Percentiles rank a stretch among this genome's conserved stretches.
Evolutionary conservation across 2,797 vertebrate genomes (phyloP).

Genomic region (Lepilemur ruficaudatus): DNA sequence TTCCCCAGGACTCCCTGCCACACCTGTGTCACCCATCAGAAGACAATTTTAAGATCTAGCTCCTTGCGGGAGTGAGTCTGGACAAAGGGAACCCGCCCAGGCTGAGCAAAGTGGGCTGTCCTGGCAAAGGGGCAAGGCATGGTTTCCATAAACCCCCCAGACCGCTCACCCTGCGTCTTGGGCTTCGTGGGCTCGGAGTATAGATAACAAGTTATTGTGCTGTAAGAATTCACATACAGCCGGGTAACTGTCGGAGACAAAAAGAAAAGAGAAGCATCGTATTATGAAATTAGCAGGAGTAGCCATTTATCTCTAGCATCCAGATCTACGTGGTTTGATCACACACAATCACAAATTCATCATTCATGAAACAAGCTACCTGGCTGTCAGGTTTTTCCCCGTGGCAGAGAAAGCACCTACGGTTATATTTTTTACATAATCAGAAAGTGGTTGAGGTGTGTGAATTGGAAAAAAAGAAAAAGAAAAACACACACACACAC

Average conservation of each 20-base stretch:
- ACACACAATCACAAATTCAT: background rate
- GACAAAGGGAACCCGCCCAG: background rate
- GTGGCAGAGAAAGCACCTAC: background rate
- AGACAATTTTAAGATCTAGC: background rate
- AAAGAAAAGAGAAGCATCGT: constrained; percentile 60
- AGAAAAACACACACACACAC: background rate
- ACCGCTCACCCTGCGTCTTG: constrained; percentile 96
- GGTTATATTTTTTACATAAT: background rate
- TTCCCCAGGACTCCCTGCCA: background rate
- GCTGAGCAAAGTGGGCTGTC: background rate
- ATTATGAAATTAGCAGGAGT: constrained; percentile 64
- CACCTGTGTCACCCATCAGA: background rate
- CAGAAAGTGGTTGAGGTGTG: background rate
- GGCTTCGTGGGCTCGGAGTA: constrained; percentile 98
- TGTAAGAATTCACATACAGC: constrained; percentile 99
- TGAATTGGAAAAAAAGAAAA: background rate
- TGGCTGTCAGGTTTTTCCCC: background rate
- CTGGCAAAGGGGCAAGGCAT: background rate
- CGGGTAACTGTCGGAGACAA: constrained; percentile 90
- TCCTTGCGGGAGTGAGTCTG: background rate
- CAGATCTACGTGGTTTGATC: background rate
- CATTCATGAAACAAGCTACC: constrained; percentile 43
- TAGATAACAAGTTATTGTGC: constrained; percentile 99
- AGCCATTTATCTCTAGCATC: constrained; percentile 18
- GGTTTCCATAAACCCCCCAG: background rate